Conservation (phyloP, 2,797 vertebrate species). For the Lepus townsendii region DNA sequence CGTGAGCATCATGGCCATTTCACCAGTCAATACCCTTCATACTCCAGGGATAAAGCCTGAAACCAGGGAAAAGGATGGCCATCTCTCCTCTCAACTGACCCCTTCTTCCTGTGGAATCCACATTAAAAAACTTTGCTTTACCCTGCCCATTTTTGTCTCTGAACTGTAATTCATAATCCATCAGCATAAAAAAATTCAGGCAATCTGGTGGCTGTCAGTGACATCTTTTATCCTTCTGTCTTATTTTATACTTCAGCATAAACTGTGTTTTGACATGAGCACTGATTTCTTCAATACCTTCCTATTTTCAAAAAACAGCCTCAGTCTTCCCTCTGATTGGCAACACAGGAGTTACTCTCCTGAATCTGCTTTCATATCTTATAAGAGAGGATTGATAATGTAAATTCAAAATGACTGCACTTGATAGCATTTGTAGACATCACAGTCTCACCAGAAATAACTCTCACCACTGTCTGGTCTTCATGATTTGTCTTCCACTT, state of each 20-base stretch:
- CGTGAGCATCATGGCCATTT: too few relatives aligned
- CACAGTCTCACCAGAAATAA: background rate
- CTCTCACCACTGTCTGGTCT: background rate
- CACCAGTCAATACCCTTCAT: too few relatives aligned
- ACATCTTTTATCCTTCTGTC: background rate
- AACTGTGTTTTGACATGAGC: background rate
- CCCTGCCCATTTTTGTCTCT: background rate
- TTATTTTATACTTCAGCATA: background rate
- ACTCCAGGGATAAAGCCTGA: too few relatives aligned
- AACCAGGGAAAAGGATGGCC: too few relatives aligned
- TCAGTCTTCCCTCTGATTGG: background rate
- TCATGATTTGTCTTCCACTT: background rate
- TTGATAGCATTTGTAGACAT: background rate
- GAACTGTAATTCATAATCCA: too few relatives aligned
- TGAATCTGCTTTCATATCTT: conserved; percentile 3
- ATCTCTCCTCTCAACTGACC: too few relatives aligned
- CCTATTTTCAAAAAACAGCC: background rate
- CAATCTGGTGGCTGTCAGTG: too few relatives aligned
- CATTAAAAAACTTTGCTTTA: too few relatives aligned
- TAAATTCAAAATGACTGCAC: background rate
- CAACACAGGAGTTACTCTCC: background rate
- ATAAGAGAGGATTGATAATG: background rate
- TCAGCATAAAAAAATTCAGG: too few relatives aligned
- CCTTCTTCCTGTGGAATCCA: too few relatives aligned
- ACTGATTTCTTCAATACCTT: background rate